Conservation (phyloP, 2,113 vertebrate genomes). For the Rhea americana region DNA sequence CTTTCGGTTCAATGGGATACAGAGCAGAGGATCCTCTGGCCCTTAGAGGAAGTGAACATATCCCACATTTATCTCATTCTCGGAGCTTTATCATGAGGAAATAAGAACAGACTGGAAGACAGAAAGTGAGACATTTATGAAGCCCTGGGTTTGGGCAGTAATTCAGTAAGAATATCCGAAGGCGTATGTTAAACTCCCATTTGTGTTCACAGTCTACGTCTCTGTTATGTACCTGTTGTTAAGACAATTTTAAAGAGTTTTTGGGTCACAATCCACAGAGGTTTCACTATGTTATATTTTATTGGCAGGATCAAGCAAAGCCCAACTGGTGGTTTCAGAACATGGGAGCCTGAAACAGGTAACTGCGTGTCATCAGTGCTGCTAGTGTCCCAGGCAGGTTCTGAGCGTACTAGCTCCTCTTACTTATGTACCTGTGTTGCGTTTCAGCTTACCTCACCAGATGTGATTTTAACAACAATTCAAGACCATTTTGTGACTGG, state of each 20-base stretch:
- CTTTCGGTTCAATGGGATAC: neutral
- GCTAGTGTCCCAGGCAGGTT: neutral
- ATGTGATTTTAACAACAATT: slow-evolving; percentile 79
- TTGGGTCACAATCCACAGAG: neutral
- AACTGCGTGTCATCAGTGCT: neutral
- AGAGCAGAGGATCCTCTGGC: neutral
- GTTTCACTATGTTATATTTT: neutral
- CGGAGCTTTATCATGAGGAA: neutral
- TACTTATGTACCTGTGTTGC: neutral
- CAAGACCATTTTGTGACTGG: slow-evolving; percentile 81
- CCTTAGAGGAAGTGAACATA: neutral
- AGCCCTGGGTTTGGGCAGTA: neutral
- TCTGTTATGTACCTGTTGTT: neutral
- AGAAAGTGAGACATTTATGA: neutral
- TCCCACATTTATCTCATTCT: neutral
- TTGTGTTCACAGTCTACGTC: neutral
- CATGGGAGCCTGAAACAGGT: slow-evolving; percentile 61
- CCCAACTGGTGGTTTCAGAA: neutral
- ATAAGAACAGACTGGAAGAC: neutral
- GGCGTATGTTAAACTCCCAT: neutral
- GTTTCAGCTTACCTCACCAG: slow-evolving; percentile 78
- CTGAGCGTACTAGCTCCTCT: neutral
- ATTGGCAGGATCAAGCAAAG: slow-evolving; percentile 27
- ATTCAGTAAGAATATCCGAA: neutral
- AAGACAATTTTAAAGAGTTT: neutral